Evolutionary conservation across 2,888 invertebrate species (phyloP).

Genomic region (Tetheella fluctuosa): DNA sequence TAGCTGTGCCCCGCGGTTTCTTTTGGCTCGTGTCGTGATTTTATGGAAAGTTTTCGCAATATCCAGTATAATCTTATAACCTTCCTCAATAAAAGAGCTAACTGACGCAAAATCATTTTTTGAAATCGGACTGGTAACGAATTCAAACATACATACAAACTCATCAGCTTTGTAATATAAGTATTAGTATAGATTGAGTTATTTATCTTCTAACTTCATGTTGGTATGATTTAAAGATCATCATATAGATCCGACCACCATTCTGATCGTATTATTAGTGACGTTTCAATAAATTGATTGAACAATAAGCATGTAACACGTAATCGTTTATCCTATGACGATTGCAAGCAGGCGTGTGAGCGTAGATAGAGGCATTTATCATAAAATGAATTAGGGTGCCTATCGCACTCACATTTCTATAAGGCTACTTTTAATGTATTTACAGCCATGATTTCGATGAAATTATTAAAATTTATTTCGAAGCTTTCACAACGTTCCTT

Average conservation of each 20-base stretch:
- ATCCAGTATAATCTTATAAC: too few relatives aligned
- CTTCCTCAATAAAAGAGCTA: too few relatives aligned
- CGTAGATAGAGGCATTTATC: not conserved
- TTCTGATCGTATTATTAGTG: not conserved
- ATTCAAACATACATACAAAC: too few relatives aligned
- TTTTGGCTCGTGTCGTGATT: too few relatives aligned
- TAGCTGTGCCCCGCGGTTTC: too few relatives aligned
- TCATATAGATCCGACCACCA: not conserved
- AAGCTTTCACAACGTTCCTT: not conserved
- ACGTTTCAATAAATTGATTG: constrained; percentile 1
- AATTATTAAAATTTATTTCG: not conserved
- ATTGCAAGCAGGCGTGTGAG: constrained; percentile 1
- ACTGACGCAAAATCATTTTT: too few relatives aligned
- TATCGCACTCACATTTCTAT: not conserved
- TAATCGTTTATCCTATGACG: constrained; percentile 9
- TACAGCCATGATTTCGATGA: not conserved
- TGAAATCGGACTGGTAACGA: too few relatives aligned
- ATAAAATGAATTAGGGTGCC: not conserved
- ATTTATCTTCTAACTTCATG: too few relatives aligned
- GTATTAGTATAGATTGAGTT: too few relatives aligned
- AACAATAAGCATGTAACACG: constrained; percentile 3
- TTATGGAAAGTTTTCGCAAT: too few relatives aligned
- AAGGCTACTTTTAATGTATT: not conserved
- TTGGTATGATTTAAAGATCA: too few relatives aligned
- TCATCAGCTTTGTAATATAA: too few relatives aligned